Conservation (phyloP, 2,797 vertebrate genomes). For the Pipistrellus nathusii region DNA sequence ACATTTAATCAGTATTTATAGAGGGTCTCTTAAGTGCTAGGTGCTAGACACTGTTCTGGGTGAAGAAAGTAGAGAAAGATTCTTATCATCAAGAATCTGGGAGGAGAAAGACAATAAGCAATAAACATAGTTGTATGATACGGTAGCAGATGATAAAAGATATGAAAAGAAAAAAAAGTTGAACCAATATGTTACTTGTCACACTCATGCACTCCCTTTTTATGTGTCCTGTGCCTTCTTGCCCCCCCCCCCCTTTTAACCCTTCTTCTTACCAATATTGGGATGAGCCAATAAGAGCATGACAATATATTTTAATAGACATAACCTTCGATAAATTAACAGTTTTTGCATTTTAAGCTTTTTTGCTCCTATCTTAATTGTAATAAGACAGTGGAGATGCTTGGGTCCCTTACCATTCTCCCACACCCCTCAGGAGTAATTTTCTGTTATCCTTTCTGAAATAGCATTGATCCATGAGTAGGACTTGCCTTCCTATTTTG, state of each 20-base stretch:
- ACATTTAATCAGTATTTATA: background rate
- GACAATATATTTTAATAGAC: background rate
- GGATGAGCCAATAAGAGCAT: background rate
- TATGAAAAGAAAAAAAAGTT: constrained; percentile 32
- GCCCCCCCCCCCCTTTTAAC: background rate
- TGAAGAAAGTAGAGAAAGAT: background rate
- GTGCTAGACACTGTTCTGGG: background rate
- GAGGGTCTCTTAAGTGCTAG: background rate
- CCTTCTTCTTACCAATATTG: background rate
- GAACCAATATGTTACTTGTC: background rate
- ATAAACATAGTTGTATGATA: background rate
- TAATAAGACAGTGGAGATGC: background rate
- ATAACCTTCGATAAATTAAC: background rate
- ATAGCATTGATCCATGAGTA: background rate
- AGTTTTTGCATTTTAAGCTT: constrained; percentile 43
- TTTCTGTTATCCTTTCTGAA: background rate
- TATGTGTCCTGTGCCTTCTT: background rate
- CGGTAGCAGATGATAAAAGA: constrained; percentile 13
- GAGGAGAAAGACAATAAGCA: background rate
- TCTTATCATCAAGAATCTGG: background rate
- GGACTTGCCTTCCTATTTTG: background rate
- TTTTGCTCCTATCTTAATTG: background rate
- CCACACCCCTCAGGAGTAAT: background rate
- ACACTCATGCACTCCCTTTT: background rate
- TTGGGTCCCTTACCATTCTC: background rate